These are phyloP conservation scores for Pegea sp. DNA, from an alignment of 23 tunicate species.

Conservation along the genomic window DNA sequence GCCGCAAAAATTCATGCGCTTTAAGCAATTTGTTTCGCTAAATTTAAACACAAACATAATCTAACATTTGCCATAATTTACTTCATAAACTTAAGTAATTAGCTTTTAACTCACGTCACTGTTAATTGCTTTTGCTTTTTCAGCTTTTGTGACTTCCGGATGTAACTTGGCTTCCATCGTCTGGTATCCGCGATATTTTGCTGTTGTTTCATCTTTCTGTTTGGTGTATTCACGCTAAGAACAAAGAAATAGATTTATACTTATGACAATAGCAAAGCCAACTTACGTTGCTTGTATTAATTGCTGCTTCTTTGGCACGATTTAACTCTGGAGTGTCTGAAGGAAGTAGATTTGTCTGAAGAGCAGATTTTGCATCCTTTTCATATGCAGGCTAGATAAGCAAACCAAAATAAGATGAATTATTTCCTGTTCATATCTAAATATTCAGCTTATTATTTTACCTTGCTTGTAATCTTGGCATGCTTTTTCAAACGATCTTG, in stretches of 20 bases:
- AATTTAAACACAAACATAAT: no score
- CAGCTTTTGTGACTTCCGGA: slow-evolving; percentile 88
- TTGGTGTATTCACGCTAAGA: slow-evolving; percentile 44
- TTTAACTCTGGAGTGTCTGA: slow-evolving; percentile 29
- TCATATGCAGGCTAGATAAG: slow-evolving; percentile 29
- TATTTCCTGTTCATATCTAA: no score
- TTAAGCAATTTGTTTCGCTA: no score
- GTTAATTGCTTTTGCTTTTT: slow-evolving; percentile 68
- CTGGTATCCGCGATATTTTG: slow-evolving; percentile 73
- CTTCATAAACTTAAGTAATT: no score
- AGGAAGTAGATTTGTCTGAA: slow-evolving; percentile 22
- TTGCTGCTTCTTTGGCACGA: slow-evolving; percentile 26
- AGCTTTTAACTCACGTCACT: slow-evolving; percentile 61
- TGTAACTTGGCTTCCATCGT: slow-evolving; percentile 92
- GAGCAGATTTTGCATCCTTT: slow-evolving; percentile 38
- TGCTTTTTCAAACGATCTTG: slow-evolving; percentile 35
- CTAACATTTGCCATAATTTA: no score
- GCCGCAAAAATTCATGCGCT: no score
- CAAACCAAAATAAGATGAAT: no score
- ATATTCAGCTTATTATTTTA: no score
- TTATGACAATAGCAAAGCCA: neutral
- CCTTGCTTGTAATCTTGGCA: slow-evolving; percentile 37
- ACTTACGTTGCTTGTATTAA: slow-evolving; percentile 35
- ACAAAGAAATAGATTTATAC: no score
- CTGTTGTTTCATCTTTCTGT: slow-evolving; percentile 65